Evolutionary conservation across 2,888 invertebrate genomes (phyloP).

Genomic region (Mactromeris polynyma): DNA sequence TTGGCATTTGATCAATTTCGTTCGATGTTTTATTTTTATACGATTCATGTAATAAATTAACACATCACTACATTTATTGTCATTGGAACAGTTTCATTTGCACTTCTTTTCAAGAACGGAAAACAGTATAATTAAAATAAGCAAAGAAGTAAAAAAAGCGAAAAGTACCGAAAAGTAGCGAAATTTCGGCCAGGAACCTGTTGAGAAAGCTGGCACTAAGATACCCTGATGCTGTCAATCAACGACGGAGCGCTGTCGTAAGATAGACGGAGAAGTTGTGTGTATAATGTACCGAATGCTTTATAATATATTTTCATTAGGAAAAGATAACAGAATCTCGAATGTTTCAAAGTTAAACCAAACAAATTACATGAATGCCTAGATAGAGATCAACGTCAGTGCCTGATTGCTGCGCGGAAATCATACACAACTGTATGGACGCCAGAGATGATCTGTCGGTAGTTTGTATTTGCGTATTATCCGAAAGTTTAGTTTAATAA

Average conservation of each 20-base stretch:
- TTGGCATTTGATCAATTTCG: no score
- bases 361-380: not conserved
- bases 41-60: no score
- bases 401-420: not conserved
- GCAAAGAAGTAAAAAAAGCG: not conserved
- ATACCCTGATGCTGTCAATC: slow-evolving; percentile 13
- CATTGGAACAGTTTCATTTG: no score
- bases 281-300: not conserved
- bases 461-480: no score
- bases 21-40: no score
- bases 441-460: not conserved
- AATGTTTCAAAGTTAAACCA: slow-evolving; percentile 18
- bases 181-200: not conserved
- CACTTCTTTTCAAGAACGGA: no score
- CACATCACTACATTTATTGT: no score
- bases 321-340: not conserved
- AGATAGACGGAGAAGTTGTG: not conserved
- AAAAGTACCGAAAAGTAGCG: not conserved
- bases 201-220: not conserved
- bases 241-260: not conserved
- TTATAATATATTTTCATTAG: slow-evolving; percentile 7
- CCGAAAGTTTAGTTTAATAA: no score
- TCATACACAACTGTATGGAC: not conserved
- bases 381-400: not conserved
- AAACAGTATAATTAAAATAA: no score